A percentile compares a stretch with the other conserved stretches of the same genome.
Conservation (phyloP, 2,888 invertebrate species). For the Blastobasis adustella region DNA sequence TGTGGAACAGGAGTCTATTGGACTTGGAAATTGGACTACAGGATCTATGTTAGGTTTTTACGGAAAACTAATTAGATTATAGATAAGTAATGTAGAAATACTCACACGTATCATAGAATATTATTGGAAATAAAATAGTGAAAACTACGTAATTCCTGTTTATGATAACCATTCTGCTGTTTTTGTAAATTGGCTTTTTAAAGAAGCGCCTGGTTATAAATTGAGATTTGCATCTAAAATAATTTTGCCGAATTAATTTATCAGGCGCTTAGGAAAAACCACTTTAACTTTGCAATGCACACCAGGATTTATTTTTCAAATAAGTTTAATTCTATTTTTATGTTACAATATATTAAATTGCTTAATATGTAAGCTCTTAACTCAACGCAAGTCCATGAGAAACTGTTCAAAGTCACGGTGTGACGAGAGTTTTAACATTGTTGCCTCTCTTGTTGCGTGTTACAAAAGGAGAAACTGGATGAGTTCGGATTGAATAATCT, state of each 20-base stretch:
- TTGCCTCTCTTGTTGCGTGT: slow-evolving; percentile 12
- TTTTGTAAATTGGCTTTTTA: too few species aligned
- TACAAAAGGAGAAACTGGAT: slow-evolving; percentile 37
- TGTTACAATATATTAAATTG: not conserved
- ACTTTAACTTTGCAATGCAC: not conserved
- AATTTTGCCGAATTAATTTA: not conserved
- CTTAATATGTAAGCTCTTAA: slow-evolving; percentile 15
- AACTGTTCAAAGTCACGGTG: slow-evolving; percentile 28
- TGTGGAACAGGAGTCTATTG: too few species aligned
- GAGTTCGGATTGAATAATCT: slow-evolving; percentile 28
- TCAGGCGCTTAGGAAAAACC: slow-evolving; percentile 15
- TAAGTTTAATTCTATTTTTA: not conserved
- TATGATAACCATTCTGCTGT: slow-evolving; percentile 13
- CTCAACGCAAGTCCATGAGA: slow-evolving; percentile 21
- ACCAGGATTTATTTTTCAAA: not conserved
- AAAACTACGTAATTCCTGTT: slow-evolving; percentile 20
- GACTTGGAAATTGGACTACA: too few species aligned
- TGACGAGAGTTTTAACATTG: slow-evolving; percentile 39
- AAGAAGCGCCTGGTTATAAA: too few species aligned
- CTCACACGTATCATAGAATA: slow-evolving; percentile 35
- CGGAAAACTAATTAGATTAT: too few species aligned
- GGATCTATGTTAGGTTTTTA: too few species aligned
- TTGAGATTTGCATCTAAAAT: too few species aligned
- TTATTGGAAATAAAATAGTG: slow-evolving; percentile 28
- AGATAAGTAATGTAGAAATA: slow-evolving; percentile 12